These are phyloP conservation scores for Encarsia formosa DNA, from an alignment of 2,888 invertebrate genomes.

Conservation along the genomic window DNA sequence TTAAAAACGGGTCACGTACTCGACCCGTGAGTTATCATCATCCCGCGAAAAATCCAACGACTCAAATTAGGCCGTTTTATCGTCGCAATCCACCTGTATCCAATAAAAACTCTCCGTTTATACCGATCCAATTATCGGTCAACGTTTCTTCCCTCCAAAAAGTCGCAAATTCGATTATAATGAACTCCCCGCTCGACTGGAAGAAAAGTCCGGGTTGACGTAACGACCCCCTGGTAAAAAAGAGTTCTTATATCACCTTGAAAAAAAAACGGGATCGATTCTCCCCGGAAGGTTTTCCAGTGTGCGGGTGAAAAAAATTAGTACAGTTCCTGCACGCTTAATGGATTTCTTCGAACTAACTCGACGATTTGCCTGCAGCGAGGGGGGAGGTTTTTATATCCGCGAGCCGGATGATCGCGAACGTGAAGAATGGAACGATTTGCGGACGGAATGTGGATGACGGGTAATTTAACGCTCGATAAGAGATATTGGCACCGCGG, in stretches of 20 bases:
- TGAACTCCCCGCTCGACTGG: conserved; percentile 24
- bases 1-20: no score
- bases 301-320: neutral
- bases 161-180: conserved; percentile 21
- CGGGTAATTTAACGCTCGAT: conserved; percentile 19
- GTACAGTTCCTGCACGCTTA: conserved; percentile 20
- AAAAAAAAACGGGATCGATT: no score
- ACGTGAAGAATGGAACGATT: conserved; percentile 17
- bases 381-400: conserved; percentile 2
- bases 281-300: no score
- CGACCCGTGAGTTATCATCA: no score
- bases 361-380: conserved; percentile 26
- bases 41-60: no score
- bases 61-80: no score
- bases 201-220: conserved; percentile 32
- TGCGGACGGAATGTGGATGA: conserved; percentile 14
- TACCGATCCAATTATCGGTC: conserved; percentile 22
- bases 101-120: no score
- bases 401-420: neutral
- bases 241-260: no score
- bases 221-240: conserved; percentile 25
- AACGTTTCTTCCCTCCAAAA: neutral
- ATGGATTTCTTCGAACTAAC: conserved; percentile 33
- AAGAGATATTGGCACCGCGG: conserved; percentile 3
- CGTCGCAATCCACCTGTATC: conserved; percentile 17